Evolutionary conservation across 2,113 vertebrate genomes (phyloP).

Genomic region (Cygnus buccinator): DNA sequence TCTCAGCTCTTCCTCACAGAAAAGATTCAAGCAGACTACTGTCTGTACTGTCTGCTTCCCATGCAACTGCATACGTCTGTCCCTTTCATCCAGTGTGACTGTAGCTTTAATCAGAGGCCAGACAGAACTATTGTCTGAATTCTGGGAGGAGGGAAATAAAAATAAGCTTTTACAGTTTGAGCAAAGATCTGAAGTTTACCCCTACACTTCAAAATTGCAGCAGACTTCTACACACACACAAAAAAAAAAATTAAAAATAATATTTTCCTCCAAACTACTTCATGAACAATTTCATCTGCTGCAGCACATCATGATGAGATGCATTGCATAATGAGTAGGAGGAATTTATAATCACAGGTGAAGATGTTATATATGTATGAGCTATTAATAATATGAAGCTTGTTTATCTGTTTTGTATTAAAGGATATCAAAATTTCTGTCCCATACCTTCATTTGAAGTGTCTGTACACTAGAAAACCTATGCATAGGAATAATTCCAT

Average conservation of each 20-base stretch:
- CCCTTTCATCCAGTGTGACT: not conserved
- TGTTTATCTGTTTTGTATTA: not conserved
- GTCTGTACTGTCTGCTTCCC: not conserved
- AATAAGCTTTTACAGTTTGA: not conserved
- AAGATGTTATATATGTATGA: not conserved
- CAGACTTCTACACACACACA: not conserved
- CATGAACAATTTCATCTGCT: not conserved
- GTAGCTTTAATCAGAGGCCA: not conserved
- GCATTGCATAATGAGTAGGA: not conserved
- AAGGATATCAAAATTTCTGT: not conserved
- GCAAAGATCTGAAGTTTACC: not conserved
- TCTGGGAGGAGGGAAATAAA: not conserved
- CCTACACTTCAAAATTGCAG: not conserved
- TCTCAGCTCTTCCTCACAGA: not conserved
- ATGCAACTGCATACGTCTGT: accelerated
- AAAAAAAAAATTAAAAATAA: not conserved
- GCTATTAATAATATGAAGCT: not conserved
- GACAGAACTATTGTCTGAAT: not conserved
- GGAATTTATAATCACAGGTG: not conserved
- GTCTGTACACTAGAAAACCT: not conserved
- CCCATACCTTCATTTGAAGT: not conserved
- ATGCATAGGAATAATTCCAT: not conserved
- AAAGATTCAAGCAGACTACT: not conserved
- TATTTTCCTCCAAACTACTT: not conserved
- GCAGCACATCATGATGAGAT: accelerated